A percentile compares a stretch with the other conserved stretches of the same genome.
Conservation (phyloP, 2,797 vertebrate genomes). For the Pteronotus mesoamericanus region DNA sequence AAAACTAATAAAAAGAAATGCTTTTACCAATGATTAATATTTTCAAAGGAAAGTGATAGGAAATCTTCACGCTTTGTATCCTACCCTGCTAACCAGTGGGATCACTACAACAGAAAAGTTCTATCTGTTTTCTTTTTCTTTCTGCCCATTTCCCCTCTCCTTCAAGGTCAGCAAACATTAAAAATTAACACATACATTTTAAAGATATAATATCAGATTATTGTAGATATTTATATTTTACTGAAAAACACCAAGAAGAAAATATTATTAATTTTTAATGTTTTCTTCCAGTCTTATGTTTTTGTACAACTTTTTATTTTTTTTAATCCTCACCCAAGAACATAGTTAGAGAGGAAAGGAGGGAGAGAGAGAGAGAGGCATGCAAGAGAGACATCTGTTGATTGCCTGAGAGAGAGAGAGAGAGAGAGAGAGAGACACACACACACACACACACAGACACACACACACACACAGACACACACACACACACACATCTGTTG, state of each 20-base stretch:
- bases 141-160: neutral
- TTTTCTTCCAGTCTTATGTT: neutral
- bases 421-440: too few species aligned
- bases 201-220: neutral
- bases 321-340: neutral
- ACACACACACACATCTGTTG: too few species aligned
- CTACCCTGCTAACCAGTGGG: neutral
- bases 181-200: neutral
- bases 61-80: slow-evolving; percentile 14
- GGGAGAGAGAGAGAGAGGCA: neutral
- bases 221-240: slow-evolving; percentile 36
- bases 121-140: neutral
- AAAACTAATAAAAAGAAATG: slow-evolving; percentile 22
- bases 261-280: neutral
- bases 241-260: neutral
- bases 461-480: too few species aligned
- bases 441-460: too few species aligned
- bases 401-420: too few species aligned
- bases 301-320: neutral
- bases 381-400: too few species aligned
- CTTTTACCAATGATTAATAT: neutral
- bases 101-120: neutral
- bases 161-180: slow-evolving; percentile 4
- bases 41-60: slow-evolving; percentile 4
- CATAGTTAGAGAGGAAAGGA: neutral